Evolutionary conservation across 2,113 vertebrate species (phyloP).

Genomic region (Solea senegalensis): DNA sequence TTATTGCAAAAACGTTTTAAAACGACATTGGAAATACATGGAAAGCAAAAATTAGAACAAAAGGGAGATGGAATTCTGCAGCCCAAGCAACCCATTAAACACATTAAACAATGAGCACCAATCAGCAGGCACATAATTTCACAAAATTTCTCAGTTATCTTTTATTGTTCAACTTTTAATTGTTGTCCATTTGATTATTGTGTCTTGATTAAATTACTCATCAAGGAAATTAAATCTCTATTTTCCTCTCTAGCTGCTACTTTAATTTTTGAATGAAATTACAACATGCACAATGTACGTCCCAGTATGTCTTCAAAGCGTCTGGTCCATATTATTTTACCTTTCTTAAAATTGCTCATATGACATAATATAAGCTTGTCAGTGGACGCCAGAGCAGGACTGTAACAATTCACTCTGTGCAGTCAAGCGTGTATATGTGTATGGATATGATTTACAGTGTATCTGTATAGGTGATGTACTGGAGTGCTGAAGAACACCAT

Average conservation of each 20-base stretch:
- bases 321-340: not conserved
- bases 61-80: no score
- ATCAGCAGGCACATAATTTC: no score
- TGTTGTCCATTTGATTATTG: not conserved
- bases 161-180: not conserved
- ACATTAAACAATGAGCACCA: no score
- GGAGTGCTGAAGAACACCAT: not conserved
- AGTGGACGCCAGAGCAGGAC: not conserved
- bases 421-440: not conserved
- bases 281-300: not conserved
- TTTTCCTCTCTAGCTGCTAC: no score
- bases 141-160: no score
- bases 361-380: not conserved
- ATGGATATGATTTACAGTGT: not conserved
- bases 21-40: no score
- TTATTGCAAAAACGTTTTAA: no score
- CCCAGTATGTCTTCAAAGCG: not conserved
- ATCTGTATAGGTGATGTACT: not conserved
- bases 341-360: not conserved
- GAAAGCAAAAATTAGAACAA: no score
- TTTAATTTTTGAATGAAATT: not conserved
- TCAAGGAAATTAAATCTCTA: no score
- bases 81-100: no score
- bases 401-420: not conserved
- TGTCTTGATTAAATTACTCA: no score